These are phyloP conservation scores for Steinernema scapterisci DNA, from an alignment of 2,888 invertebrate species.

Conservation along the genomic window DNA sequence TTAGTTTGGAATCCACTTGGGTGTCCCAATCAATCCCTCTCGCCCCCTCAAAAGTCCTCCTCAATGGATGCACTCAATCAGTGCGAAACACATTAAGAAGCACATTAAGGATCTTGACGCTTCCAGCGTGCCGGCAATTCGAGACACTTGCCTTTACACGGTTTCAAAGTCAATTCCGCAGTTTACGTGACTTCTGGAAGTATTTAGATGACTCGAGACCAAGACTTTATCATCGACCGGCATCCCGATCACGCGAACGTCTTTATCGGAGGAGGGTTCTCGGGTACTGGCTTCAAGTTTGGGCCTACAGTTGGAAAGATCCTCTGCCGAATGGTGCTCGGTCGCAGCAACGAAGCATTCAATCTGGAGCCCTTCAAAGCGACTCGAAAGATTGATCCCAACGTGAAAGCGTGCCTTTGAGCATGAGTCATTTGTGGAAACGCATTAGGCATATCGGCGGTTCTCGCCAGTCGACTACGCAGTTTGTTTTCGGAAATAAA, in stretches of 20 bases:
- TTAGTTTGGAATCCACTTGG: conserved; percentile 36
- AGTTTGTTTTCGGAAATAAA: conserved; percentile 30
- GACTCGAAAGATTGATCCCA: conserved; percentile 35
- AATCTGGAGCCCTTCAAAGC: conserved; percentile 38
- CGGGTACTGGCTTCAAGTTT: conserved; percentile 65
- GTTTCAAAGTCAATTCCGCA: conserved; percentile 33
- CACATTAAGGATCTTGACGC: conserved; percentile 45
- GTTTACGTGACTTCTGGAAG: background rate
- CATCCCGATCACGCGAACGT: conserved; percentile 50
- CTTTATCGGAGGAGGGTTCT: conserved; percentile 59
- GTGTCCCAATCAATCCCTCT: conserved; percentile 30
- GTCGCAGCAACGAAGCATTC: conserved; percentile 16
- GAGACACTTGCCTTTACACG: conserved; percentile 46
- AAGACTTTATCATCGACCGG: conserved; percentile 42
- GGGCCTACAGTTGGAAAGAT: conserved; percentile 46
- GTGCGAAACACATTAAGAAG: conserved; percentile 40
- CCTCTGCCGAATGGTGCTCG: conserved; percentile 37
- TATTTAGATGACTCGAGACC: conserved; percentile 43
- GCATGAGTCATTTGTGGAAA: background rate
- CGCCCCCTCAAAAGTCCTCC: conserved; percentile 16
- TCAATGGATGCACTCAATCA: conserved; percentile 35
- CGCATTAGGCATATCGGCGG: conserved; percentile 13
- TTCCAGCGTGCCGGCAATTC: conserved; percentile 34
- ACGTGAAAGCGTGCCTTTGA: conserved; percentile 34
- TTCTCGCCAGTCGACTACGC: background rate